Evolutionary conservation across 2,797 vertebrate genomes (phyloP), one percentile per base, ranked within the genome.

Genomic region (Smutsia temminckii): DNA sequence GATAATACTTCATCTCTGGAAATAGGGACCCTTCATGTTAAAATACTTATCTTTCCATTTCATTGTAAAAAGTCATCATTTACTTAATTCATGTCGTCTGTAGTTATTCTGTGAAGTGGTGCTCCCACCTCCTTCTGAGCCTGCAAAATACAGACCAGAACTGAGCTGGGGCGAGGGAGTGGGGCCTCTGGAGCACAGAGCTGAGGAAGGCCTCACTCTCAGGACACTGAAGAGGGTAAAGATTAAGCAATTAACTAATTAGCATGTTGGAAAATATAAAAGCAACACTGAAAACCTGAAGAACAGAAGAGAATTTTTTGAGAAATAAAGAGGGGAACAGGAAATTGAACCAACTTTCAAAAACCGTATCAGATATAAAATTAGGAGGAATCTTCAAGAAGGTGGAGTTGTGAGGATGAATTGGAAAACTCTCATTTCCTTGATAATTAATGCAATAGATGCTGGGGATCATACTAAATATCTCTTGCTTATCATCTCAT

Each of bases 1-100:
- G 71, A 84, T 80, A 86, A 40, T 79, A 81, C 72, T 94, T 93
- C 87, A 84, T 92, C 55, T 32, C 66, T 69, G 69, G 64, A 88
- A 93, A 95, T 57, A 68, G 46, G 69, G 59, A 72, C 61, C 40
- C 25, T 25, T 66, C 18, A 14, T 71, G 32, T 93, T 81, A 89
- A 93, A 77, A 87, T 32, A 40, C 40, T 81, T 55, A 4, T 51
- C n/a, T 89, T 94, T 79, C 46, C 71, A 72, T 57, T 66, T 83
- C 5, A 14, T 75, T 83, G 49, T 37, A 80, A 75, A 75, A 69
- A 85, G 57, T 46, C 66, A 46, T 12, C 46, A 46, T 46, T 46
- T 46, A 46, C 10, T 2, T 46, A 46, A 46, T 46, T 46, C 46
- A 6, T 7, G 3, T 42, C 21, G 20, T 29, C 40, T 42, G 59